A percentile compares a stretch with the other conserved stretches of the same genome.
phyloP scores from a whole-genome alignment of 2,888 invertebrate genomes.

The Epirrhoe tristata region DNA sequence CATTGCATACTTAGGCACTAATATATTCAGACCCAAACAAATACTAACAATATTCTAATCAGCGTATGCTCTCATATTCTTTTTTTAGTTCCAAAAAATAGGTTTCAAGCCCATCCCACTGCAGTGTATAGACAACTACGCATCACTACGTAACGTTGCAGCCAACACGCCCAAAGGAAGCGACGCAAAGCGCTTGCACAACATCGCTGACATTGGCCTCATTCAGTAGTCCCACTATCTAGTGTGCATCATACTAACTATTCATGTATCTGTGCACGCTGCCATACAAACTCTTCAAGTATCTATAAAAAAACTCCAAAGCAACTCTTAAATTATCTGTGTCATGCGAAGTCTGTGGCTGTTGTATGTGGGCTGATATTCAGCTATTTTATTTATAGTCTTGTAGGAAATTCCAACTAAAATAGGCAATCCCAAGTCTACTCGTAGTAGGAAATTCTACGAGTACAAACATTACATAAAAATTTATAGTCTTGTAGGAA shows the following conservation, averaged over 20 bases:
- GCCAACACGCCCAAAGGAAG: conserved; percentile 61
- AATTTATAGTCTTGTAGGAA: conserved; percentile 17
- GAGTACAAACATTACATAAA: too few species aligned
- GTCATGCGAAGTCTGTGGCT: not conserved
- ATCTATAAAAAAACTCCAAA: conserved; percentile 8
- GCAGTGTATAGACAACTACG: not conserved
- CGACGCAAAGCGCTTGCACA: conserved; percentile 74
- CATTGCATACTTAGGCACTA: too few species aligned
- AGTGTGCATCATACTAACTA: conserved; percentile 49
- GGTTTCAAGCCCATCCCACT: not conserved
- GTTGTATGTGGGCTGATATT: conserved; percentile 23
- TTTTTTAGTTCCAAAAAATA: not conserved
- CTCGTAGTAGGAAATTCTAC: too few species aligned
- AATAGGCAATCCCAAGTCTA: too few species aligned
- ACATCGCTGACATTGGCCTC: conserved; percentile 80
- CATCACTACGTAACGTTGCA: conserved; percentile 8
- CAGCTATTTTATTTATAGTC: conserved; percentile 21
- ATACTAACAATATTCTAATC: not conserved
- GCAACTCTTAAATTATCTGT: conserved; percentile 21
- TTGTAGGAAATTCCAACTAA: conserved; percentile 8
- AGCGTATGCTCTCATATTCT: not conserved
- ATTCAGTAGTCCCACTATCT: conserved; percentile 78
- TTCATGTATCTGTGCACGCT: conserved; percentile 20
- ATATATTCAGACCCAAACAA: not conserved
- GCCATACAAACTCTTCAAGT: conserved; percentile 15